Evolutionary conservation across 1,140 invertebrate species (phyloP).

Genomic region (Aphelinus certus): DNA sequence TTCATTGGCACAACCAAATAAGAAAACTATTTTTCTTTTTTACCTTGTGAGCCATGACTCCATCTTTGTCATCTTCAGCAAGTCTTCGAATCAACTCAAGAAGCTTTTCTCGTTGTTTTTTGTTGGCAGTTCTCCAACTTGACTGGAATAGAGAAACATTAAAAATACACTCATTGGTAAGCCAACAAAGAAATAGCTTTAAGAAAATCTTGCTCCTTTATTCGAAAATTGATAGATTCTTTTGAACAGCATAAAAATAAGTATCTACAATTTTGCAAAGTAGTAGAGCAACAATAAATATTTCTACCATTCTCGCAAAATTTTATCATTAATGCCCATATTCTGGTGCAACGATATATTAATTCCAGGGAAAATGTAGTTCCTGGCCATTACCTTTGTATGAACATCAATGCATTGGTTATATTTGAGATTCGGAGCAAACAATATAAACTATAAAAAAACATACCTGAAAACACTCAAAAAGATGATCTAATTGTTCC

Average conservation of each 20-base stretch:
- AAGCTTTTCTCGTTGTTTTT: slow-evolving; percentile 95
- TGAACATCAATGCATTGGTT: not conserved
- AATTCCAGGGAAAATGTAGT: slow-evolving; percentile 6
- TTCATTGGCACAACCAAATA: not conserved
- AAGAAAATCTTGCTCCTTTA: not conserved
- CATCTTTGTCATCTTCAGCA: slow-evolving; percentile 98
- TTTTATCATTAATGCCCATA: not conserved
- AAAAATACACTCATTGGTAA: slow-evolving; percentile 29
- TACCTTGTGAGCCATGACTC: slow-evolving; percentile 97
- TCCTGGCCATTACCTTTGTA: slow-evolving; percentile 10
- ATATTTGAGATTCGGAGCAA: not conserved
- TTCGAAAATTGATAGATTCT: not conserved
- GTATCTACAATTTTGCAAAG: not conserved
- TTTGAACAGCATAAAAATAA: not conserved
- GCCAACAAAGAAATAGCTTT: slow-evolving; percentile 32
- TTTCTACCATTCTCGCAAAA: slow-evolving; percentile 22
- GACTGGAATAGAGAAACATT: slow-evolving; percentile 68
- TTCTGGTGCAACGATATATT: slow-evolving; percentile 27
- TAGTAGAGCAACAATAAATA: slow-evolving; percentile 7
- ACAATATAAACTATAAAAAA: not conserved
- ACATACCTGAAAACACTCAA: slow-evolving; percentile 93
- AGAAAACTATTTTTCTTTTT: slow-evolving; percentile 37
- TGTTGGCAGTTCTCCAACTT: slow-evolving; percentile 95
- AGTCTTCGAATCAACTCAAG: slow-evolving; percentile 93
- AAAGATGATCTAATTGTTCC: slow-evolving; percentile 96